Base-by-base conservation (phyloP, 2,797 vertebrate genomes). In the Salmo trutta region DNA sequence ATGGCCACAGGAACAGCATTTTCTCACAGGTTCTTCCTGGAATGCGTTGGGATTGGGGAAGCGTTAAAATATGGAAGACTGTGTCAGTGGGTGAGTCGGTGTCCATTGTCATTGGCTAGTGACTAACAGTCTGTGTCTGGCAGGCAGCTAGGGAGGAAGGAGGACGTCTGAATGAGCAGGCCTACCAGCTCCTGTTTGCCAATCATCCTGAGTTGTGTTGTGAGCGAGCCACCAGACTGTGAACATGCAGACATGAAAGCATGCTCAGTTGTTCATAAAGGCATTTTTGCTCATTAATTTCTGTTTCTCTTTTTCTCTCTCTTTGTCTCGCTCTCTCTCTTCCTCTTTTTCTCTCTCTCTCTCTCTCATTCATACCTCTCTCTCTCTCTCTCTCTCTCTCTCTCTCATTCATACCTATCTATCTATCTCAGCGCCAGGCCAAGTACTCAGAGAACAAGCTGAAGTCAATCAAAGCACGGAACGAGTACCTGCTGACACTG, bases 361-460 rank as follows among this genome's bases (percentile, higher is more conserved):
- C 67, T 81, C 80, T 66, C 72, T 68, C 10, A n/a, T n/a, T n/a
- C n/a, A n/a, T n/a, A n/a, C 24, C n/a, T 66, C 10, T 79, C 78
- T 83, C 41, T 82, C 3, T 79, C 81, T 79, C 86, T 53, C 86
- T 73, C 71, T 64, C 64, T 89, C 74, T 87, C 65, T 86, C 83
- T 88, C 82, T 88, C 84, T 92, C 88, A 80, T 89, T 87, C 10
- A 47, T 47, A 14, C 10, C 10, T 47, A 47, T 47, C 10, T 41
- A 41, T 41, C 6, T 47, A 16, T 51, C 17, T 77, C 64, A 95
- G 98, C 97, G 98, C 83, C 97, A 99, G 93, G 97, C 98, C 86
- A 99, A 99, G 90, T 99, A 99, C 84, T 99, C 97, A 0, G 98
- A 99, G 91, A 99, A 99, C 94, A 99, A 99, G 91, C 94, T 99